Evolutionary conservation across 2,797 vertebrate genomes (phyloP).

Genomic region (Acanthis flammea): DNA sequence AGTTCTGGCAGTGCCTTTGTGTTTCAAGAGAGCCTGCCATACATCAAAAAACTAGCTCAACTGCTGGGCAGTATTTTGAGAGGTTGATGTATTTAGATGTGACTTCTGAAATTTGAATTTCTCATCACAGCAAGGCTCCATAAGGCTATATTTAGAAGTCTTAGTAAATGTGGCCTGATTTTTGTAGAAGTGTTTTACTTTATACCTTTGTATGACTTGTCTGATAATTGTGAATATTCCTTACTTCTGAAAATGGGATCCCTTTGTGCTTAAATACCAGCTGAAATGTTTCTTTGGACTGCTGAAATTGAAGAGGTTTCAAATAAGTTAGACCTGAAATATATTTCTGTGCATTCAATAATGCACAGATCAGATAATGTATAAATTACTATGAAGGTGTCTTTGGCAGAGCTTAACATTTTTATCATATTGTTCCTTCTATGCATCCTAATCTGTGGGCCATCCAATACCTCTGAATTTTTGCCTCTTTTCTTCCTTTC

Average conservation of each 20-base stretch:
- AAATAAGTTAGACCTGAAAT: background rate
- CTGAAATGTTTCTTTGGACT: background rate
- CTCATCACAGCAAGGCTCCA: background rate
- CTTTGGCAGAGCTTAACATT: background rate
- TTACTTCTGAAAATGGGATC: background rate
- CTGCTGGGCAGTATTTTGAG: background rate
- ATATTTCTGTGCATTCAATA: background rate
- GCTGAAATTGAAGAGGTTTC: background rate
- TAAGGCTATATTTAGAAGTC: background rate
- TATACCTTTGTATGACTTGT: background rate
- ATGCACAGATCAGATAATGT: background rate
- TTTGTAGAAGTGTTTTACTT: background rate
- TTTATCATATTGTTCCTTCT: background rate
- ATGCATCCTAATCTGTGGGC: background rate
- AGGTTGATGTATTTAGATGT: slow-evolving; percentile 6
- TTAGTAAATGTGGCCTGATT: background rate
- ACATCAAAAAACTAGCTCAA: background rate
- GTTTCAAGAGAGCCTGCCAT: background rate
- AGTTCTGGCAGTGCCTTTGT: background rate
- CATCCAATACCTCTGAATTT: background rate
- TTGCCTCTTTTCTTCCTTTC: background rate
- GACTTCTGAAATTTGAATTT: background rate
- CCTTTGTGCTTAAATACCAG: background rate
- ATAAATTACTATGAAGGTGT: background rate
- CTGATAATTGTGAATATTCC: background rate